Conservation (phyloP, 2,113 vertebrate genomes). For the Erythrocercus mccallii region DNA sequence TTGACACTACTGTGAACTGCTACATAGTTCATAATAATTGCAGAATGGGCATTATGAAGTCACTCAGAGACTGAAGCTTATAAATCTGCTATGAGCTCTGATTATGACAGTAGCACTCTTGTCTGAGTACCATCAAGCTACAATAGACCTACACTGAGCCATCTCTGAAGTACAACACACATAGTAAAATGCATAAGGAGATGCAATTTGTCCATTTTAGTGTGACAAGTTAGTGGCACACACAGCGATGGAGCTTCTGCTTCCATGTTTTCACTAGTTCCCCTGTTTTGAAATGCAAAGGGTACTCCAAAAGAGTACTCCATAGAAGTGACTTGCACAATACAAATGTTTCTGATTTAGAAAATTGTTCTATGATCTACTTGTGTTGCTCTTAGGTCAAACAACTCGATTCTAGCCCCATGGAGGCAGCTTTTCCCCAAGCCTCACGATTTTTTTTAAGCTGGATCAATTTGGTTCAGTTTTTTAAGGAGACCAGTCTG, state of each 20-base stretch:
- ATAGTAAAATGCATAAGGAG: neutral
- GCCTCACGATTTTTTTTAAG: neutral
- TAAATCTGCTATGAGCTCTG: neutral
- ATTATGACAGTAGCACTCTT: neutral
- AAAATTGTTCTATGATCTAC: neutral
- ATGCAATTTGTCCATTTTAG: neutral
- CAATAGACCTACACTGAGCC: neutral
- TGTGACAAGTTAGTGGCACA: neutral
- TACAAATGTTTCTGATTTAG: neutral
- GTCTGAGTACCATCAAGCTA: neutral
- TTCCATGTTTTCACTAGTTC: neutral
- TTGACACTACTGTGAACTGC: neutral
- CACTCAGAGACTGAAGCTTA: neutral
- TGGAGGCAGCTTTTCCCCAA: neutral
- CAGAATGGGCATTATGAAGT: neutral
- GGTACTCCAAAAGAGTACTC: neutral
- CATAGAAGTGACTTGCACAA: neutral
- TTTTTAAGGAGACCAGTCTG: neutral
- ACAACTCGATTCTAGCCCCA: neutral
- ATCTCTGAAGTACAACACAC: neutral
- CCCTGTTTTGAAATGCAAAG: neutral
- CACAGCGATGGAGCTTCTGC: neutral
- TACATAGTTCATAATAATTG: neutral
- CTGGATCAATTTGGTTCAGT: neutral
- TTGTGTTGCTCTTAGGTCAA: neutral